Percentiles rank a stretch among this genome's conserved stretches.
phyloP scores from a whole-genome alignment of 2,797 vertebrate species.

The Paratrypauchen microcephalus region DNA sequence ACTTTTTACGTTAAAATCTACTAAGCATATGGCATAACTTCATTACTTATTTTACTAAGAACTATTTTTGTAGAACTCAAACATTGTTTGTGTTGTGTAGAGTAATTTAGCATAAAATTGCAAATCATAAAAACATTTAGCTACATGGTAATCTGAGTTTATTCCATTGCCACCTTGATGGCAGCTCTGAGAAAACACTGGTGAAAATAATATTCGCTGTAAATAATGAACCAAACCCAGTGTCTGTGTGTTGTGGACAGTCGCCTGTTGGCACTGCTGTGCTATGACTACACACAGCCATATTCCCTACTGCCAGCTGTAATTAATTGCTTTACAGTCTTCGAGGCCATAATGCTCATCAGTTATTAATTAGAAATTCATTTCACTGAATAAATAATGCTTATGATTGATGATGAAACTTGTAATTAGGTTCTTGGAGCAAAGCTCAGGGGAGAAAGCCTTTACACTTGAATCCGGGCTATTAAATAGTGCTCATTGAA shows the following conservation, averaged over 20 bases:
- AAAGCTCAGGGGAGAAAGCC: conserved; percentile 84
- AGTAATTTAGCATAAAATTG: no score
- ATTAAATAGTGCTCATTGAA: conserved; percentile 85
- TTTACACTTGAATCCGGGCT: conserved; percentile 82
- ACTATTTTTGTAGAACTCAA: neutral
- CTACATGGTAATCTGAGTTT: conserved; percentile 18
- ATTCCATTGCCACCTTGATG: conserved; percentile 38
- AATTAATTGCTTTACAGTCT: conserved; percentile 97
- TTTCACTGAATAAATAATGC: conserved; percentile 99
- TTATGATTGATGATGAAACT: conserved; percentile 99
- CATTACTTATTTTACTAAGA: neutral
- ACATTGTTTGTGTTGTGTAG: no score
- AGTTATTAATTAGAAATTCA: conserved; percentile 99
- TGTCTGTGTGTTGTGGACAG: conserved; percentile 77
- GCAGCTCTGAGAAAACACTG: conserved; percentile 53
- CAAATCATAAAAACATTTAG: conserved; percentile 10
- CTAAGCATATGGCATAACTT: neutral
- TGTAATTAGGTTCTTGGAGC: conserved; percentile 96
- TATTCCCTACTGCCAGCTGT: conserved; percentile 88
- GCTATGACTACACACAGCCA: conserved; percentile 80
- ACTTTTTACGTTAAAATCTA: neutral
- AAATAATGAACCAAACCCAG: conserved; percentile 66
- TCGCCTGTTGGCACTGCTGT: conserved; percentile 76
- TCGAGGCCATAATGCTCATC: conserved; percentile 99
- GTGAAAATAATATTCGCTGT: conserved; percentile 68